Evolutionary conservation across 2,113 vertebrate species (phyloP).

Genomic region (Cyprinodon variegatus): DNA sequence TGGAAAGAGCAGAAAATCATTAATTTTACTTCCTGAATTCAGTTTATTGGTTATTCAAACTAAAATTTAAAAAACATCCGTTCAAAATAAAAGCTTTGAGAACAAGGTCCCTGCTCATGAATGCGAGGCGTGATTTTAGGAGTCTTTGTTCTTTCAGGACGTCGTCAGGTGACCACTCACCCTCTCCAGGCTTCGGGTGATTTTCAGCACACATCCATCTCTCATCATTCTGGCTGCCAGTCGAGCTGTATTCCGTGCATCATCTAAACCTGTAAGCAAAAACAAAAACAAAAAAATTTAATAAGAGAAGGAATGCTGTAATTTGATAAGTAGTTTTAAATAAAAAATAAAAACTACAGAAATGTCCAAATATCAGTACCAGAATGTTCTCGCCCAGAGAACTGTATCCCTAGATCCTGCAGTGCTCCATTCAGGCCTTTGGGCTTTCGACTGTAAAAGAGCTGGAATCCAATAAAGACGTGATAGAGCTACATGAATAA

Average conservation of each 20-base stretch:
- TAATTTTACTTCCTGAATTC: conserved; percentile 30
- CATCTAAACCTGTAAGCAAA: conserved; percentile 88
- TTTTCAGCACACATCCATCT: conserved; percentile 91
- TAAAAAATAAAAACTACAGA: neutral
- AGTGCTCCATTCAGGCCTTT: conserved; percentile 92
- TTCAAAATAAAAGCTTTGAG: neutral
- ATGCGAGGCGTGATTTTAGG: neutral
- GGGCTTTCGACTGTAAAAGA: conserved; percentile 91
- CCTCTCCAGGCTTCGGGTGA: conserved; percentile 87
- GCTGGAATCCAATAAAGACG: conserved; percentile 65
- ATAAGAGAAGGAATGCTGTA: neutral
- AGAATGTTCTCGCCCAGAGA: conserved; percentile 92
- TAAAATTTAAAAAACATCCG: neutral
- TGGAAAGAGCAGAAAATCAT: neutral
- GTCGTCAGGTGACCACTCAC: conserved; percentile 81
- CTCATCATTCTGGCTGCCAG: conserved; percentile 90
- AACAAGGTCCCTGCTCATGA: neutral
- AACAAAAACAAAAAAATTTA: neutral
- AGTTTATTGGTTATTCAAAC: conserved; percentile 26
- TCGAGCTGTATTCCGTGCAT: conserved; percentile 90
- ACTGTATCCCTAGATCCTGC: conserved; percentile 92
- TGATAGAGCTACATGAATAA: neutral
- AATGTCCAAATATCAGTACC: conserved; percentile 69
- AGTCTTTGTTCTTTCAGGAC: neutral
- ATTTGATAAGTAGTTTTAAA: no score